Conservation (phyloP, 2,888 invertebrate species). For the Labia minor region DNA sequence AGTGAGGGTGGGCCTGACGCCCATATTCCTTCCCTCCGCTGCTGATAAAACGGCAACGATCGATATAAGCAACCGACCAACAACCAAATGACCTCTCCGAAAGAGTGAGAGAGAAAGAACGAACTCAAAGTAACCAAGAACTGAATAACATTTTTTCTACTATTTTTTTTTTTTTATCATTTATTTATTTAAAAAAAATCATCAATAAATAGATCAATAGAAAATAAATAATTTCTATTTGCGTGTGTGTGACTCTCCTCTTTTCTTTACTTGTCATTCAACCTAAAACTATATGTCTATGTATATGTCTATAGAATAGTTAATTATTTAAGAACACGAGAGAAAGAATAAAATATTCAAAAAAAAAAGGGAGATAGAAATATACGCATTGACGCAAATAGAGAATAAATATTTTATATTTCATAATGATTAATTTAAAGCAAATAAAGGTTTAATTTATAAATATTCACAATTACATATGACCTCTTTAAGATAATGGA, state of each 20-base stretch:
- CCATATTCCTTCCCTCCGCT: background rate
- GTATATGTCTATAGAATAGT: no score
- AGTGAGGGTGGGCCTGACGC: background rate
- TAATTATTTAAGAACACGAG: slow-evolving; percentile 1
- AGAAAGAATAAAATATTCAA: background rate
- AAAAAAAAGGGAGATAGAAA: background rate
- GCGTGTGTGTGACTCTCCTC: background rate
- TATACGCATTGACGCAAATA: background rate
- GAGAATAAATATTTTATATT: no score
- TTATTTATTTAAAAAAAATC: background rate
- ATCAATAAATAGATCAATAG: background rate
- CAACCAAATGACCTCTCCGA: background rate
- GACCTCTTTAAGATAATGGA: no score
- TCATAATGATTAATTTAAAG: no score
- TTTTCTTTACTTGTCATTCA: background rate
- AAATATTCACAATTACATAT: no score
- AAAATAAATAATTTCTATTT: background rate
- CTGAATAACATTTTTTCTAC: background rate
- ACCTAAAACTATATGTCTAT: no score
- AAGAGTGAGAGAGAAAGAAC: background rate
- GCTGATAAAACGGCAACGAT: slow-evolving; percentile 13
- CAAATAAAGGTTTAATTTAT: no score
- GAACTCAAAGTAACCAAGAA: background rate
- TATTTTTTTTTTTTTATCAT: background rate
- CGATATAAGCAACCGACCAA: slow-evolving; percentile 13